Evolutionary conservation across 2,113 vertebrate species (phyloP).

Genomic region (Dromiciops gliroides): DNA sequence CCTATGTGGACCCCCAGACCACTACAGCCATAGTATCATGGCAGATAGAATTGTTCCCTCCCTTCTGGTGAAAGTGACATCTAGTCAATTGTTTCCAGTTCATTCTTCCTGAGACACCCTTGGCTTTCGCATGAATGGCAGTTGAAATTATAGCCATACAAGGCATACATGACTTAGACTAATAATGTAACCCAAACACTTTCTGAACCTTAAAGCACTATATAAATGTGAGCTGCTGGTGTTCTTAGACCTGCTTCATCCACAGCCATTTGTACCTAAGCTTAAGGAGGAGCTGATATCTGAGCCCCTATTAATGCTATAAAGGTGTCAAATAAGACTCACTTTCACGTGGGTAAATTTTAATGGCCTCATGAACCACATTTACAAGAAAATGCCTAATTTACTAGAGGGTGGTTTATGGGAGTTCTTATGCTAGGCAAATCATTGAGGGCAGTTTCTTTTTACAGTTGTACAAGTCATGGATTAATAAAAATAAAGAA

Average conservation of each 20-base stretch:
- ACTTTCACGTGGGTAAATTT: slow-evolving; percentile 43
- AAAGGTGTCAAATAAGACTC: slow-evolving; percentile 56
- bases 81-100: slow-evolving; percentile 7
- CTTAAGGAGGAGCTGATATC: not conserved
- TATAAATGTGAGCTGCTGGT: not conserved
- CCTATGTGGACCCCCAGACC: slow-evolving; percentile 1
- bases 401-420: slow-evolving; percentile 48
- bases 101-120: not conserved
- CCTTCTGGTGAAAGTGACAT: slow-evolving; percentile 12
- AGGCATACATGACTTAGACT: not conserved
- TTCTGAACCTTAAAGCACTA: not conserved
- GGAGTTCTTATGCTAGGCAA: slow-evolving; percentile 24
- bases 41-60: not conserved
- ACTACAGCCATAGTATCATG: not conserved
- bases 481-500: slow-evolving; percentile 43
- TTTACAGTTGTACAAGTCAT: not conserved
- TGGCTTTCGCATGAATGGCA: not conserved
- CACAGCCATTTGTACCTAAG: not conserved
- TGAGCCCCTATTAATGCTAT: slow-evolving; percentile 33
- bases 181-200: not conserved
- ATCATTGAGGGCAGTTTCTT: slow-evolving; percentile 39
- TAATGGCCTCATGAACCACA: slow-evolving; percentile 46
- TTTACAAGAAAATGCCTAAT: slow-evolving; percentile 64
- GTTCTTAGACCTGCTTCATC: not conserved
- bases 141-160: not conserved